A percentile compares a stretch with the other conserved stretches of the same genome.
Conservation (phyloP, 2,113 vertebrate species). For the Vulpes lagopus region DNA sequence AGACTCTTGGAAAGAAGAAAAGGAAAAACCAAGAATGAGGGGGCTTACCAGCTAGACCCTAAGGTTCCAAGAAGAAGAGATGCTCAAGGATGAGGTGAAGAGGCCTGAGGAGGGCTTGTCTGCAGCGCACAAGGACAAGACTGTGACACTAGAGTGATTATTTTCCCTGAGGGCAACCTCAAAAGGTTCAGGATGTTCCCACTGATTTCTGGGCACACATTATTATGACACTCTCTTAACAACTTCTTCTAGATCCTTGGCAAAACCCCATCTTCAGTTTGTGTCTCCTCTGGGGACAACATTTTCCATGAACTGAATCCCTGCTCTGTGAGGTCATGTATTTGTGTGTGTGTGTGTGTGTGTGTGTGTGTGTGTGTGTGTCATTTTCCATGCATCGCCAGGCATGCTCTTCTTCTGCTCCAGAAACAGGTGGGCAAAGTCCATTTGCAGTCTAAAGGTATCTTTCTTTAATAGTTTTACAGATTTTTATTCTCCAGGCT, state of each 20-base stretch:
- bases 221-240: not conserved
- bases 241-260: not conserved
- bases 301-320: not conserved
- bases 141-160: not conserved
- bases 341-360: not conserved
- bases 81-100: not conserved
- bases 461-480: not conserved
- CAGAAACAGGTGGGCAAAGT: not conserved
- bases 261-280: not conserved
- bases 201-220: not conserved
- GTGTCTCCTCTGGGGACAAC: not conserved
- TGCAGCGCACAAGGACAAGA: not conserved
- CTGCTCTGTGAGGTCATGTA: not conserved
- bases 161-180: not conserved
- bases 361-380: not conserved
- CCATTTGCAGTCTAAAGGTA: not conserved
- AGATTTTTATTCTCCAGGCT: not conserved
- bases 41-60: not conserved
- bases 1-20: not conserved
- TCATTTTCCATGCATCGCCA: not conserved
- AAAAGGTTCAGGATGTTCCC: not conserved
- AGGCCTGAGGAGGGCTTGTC: rapidly evolving
- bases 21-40: not conserved
- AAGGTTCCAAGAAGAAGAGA: not conserved
- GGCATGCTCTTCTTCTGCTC: not conserved